Conservation (phyloP, 2,888 invertebrate genomes). For the Erebia aethiops region DNA sequence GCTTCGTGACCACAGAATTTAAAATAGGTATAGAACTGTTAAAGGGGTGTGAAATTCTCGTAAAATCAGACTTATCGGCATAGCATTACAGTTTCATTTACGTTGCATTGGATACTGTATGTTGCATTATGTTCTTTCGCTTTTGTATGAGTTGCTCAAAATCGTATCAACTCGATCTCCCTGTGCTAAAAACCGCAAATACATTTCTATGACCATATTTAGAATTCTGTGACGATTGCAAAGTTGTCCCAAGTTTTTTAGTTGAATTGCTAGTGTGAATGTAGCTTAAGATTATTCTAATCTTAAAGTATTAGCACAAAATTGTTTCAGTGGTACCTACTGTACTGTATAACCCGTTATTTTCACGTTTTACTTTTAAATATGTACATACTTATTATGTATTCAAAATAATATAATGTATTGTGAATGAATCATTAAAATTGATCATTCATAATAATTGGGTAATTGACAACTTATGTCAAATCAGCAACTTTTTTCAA, state of each 20-base stretch:
- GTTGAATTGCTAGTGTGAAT: slow-evolving; percentile 1
- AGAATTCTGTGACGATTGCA: too few species aligned
- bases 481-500: too few species aligned
- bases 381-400: neutral
- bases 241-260: neutral
- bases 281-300: slow-evolving; percentile 51
- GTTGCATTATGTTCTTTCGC: too few species aligned
- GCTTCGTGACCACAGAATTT: neutral
- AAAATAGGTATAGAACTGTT: neutral
- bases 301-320: slow-evolving; percentile 62
- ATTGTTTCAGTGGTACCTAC: slow-evolving; percentile 1
- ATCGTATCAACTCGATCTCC: too few species aligned
- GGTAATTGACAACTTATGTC: neutral
- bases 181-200: too few species aligned
- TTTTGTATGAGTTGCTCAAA: too few species aligned
- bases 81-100: too few species aligned
- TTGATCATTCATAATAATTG: neutral
- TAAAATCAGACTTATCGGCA: too few species aligned
- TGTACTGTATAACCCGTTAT: neutral
- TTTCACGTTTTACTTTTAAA: slow-evolving; percentile 4
- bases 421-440: neutral
- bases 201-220: too few species aligned
- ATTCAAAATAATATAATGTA: neutral
- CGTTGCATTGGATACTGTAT: too few species aligned
- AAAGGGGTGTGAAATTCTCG: too few species aligned